Evolutionary conservation across 37 sponge, comb jelly and placozoan genomes (phyloP).

Genomic region (Ephydatia muelleri): DNA sequence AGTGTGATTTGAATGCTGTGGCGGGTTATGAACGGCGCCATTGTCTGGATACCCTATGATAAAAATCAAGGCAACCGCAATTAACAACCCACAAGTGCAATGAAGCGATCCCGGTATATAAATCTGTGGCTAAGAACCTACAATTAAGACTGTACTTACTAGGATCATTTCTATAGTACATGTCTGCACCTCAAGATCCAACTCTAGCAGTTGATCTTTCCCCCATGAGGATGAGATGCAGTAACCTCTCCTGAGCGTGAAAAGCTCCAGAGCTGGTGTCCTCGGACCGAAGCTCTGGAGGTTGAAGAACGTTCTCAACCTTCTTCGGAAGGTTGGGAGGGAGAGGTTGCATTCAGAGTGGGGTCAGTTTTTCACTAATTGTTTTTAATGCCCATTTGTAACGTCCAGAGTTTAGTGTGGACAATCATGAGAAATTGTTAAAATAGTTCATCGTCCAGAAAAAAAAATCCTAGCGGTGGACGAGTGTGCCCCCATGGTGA

Average conservation of each 20-base stretch:
- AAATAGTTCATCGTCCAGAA: too few species aligned
- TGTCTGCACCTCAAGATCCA: not conserved
- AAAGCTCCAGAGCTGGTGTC: constrained; percentile 20
- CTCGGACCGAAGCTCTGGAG: constrained; percentile 25
- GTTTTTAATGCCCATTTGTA: too few species aligned
- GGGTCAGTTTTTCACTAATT: constrained; percentile 12
- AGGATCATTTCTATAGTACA: constrained; percentile 2
- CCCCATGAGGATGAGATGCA: constrained; percentile 6
- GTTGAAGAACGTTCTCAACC: constrained; percentile 69
- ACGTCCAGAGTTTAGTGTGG: too few species aligned
- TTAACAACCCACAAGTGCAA: not conserved
- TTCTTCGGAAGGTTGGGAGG: constrained; percentile 38
- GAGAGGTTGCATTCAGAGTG: constrained; percentile 76
- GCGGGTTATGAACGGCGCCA: constrained; percentile 49
- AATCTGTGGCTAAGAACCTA: not conserved
- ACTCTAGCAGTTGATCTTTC: not conserved
- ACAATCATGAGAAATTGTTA: too few species aligned
- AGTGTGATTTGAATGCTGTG: constrained; percentile 37
- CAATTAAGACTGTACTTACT: constrained; percentile 2
- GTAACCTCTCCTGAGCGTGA: constrained; percentile 11
- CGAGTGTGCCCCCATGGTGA: too few species aligned
- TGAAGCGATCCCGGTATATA: not conserved
- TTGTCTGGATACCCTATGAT: constrained; percentile 47
- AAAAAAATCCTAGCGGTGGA: too few species aligned
- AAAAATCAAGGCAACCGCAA: not conserved